phyloP scores from a whole-genome alignment of 2,888 invertebrate genomes.

The Halocaridina rubra region DNA sequence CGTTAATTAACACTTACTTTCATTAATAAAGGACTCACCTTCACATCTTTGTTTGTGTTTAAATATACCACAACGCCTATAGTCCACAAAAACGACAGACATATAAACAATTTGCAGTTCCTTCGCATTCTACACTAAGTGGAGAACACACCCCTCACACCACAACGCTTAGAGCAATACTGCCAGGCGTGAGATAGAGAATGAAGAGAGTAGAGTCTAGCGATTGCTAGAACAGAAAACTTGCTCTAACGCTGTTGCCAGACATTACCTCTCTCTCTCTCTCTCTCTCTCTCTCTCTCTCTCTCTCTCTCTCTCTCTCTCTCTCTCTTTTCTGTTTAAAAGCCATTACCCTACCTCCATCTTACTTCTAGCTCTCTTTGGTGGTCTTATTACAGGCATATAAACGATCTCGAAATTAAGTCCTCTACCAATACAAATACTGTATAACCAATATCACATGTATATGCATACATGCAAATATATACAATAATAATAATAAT shows the following conservation, averaged over 20 bases:
- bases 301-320: background rate
- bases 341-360: too few relatives aligned
- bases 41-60: constrained; percentile 55
- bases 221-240: background rate
- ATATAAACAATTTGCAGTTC: constrained; percentile 57
- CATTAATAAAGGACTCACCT: too few relatives aligned
- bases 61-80: constrained; percentile 53
- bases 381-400: too few relatives aligned
- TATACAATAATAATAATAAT: too few relatives aligned
- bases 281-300: background rate
- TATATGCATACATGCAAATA: too few relatives aligned
- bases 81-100: constrained; percentile 55
- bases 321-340: too few relatives aligned
- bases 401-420: too few relatives aligned
- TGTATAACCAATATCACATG: too few relatives aligned
- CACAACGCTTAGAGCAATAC: constrained; percentile 37
- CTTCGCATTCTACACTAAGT: constrained; percentile 45
- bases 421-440: too few relatives aligned
- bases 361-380: background rate
- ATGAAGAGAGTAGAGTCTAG: background rate
- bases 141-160: background rate
- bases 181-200: background rate
- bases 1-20: too few relatives aligned
- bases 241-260: background rate
- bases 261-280: background rate